These are phyloP conservation scores for Melanerpes aurifrons DNA, from an alignment of 2,113 vertebrate species.

Conservation along the genomic window DNA sequence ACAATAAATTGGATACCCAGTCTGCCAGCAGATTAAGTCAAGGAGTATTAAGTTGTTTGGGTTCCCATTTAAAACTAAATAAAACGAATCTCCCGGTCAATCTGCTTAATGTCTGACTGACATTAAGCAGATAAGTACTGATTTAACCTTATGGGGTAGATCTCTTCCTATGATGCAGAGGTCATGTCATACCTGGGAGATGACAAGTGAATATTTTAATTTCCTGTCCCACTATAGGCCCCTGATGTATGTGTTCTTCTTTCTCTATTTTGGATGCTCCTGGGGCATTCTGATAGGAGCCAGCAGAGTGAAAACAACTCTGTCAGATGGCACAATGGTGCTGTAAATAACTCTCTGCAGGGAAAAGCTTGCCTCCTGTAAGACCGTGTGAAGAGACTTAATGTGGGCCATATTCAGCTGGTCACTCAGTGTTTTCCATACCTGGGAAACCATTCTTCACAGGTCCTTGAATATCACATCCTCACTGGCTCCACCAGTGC, in stretches of 20 bases:
- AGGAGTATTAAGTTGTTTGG: conserved; percentile 63
- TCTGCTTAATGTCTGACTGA: conserved; percentile 63
- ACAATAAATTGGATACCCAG: conserved; percentile 29
- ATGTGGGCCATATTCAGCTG: neutral
- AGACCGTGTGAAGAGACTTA: neutral
- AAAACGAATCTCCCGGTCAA: conserved; percentile 45
- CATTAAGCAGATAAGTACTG: conserved; percentile 60
- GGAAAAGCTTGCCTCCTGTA: neutral
- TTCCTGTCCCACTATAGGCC: neutral
- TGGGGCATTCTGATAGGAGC: neutral
- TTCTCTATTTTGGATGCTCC: neutral
- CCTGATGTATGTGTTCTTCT: neutral
- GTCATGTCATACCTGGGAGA: neutral
- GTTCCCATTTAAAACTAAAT: conserved; percentile 64
- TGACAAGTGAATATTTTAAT: conserved; percentile 10
- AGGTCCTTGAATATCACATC: neutral
- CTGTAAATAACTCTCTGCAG: neutral
- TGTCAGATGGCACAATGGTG: neutral
- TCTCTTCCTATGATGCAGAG: conserved; percentile 2
- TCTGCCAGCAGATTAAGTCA: conserved; percentile 35
- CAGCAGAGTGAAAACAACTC: neutral
- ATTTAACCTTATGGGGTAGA: conserved; percentile 45
- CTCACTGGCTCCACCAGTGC: neutral
- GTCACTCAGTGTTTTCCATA: neutral
- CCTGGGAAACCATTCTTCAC: neutral